Evolutionary conservation across 2,797 vertebrate genomes (phyloP), one percentile per base, ranked within the genome.

Genomic region (Numenius phaeopus): DNA sequence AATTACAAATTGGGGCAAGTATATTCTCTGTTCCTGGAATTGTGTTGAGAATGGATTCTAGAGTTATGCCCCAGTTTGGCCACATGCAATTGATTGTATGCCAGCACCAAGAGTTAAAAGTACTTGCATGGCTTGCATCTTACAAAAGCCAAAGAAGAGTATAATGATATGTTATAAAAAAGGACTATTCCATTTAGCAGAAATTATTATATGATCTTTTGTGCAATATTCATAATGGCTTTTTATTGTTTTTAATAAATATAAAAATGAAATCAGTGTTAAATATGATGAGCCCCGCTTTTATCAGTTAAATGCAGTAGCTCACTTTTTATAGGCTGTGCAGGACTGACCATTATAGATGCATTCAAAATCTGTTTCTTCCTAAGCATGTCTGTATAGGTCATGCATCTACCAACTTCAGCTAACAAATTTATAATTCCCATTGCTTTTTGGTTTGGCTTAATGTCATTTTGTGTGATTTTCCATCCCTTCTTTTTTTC

Each of bases 181-280:
- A 67, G 2, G 17, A 6, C n/a, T 71, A 66, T 94, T 82, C 26
- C 2, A 1, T 77, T 73, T 67, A 89, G 37, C 15, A 59, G 71
- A 89, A 92, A 89, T 80, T 73, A 88, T 80, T 70, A 49, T 42
- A 21, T 52, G 30, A 65, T 79, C 50, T 62, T 70, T 76, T 92
- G 65, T 89, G 32, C 57, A 89, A 83, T 94, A 94, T 83, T 85
- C 57, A 64, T 82, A 82, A 85, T 71, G 24, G 10, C 5, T 62
- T 77, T 95, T 93, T 91, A 89, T 46, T 94, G n/a, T 58, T 97
- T 95, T 91, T 82, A 89, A 87, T 87, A 94, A 89, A 87, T 80
- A 91, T 46, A 83, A 92, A 85, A 92, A 87, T 37, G 7, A 90
- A 95, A 91, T 82, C 32, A 54, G 13, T 80, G 23, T 67, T 89